Percentiles rank a stretch among this genome's conserved stretches.
Evolutionary conservation across 2,113 vertebrate genomes (phyloP).

Genomic region (Mesitornis unicolor): DNA sequence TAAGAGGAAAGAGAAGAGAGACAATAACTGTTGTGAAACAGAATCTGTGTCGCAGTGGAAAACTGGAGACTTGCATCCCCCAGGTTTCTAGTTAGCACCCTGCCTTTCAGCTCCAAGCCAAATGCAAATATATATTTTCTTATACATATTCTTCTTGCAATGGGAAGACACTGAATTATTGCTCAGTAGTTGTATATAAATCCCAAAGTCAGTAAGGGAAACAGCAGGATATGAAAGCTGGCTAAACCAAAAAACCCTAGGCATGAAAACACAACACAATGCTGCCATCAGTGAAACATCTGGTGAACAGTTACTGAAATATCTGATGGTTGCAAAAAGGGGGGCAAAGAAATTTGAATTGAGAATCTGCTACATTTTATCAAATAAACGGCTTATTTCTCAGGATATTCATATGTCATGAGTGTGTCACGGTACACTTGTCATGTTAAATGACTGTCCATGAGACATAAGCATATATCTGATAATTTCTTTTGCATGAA

Average conservation of each 20-base stretch:
- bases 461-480: not conserved
- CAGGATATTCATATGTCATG: not conserved
- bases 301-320: not conserved
- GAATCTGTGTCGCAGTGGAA: not conserved
- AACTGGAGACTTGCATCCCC: not conserved
- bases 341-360: not conserved
- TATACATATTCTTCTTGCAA: too few species aligned
- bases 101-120: not conserved
- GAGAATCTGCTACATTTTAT: not conserved
- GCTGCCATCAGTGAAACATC: not conserved
- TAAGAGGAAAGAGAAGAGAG: not conserved
- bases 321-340: not conserved
- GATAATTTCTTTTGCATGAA: not conserved
- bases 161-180: not conserved
- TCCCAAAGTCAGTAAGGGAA: not conserved
- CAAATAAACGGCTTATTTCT: not conserved
- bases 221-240: not conserved
- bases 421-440: not conserved
- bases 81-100: not conserved
- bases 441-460: not conserved
- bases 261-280: not conserved
- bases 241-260: not conserved
- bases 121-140: too few species aligned
- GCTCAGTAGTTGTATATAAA: not conserved
- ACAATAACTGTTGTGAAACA: not conserved